phyloP scores from a whole-genome alignment of 2,797 vertebrate genomes.

The Petrocephalus sullivani region DNA sequence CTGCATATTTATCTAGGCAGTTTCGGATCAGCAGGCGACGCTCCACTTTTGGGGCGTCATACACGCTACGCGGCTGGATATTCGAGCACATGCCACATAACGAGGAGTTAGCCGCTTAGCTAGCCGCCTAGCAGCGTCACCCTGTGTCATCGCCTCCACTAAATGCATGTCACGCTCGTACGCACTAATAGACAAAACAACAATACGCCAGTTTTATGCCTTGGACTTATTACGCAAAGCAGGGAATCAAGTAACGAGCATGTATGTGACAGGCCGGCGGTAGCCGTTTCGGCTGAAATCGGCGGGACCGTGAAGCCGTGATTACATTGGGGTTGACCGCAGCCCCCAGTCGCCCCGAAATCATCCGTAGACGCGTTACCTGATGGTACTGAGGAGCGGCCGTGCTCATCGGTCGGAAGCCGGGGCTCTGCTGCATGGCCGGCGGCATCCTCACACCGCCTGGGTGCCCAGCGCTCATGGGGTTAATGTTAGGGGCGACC shows the following conservation, averaged over 20 bases:
- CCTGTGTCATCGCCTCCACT: background rate
- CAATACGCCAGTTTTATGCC: background rate
- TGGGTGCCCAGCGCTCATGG: conserved; percentile 52
- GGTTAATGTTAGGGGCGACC: conserved; percentile 54
- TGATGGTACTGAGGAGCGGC: conserved; percentile 55
- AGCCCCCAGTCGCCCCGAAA: background rate
- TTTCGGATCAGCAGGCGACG: background rate
- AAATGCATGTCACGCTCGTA: background rate
- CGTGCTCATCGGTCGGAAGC: conserved; percentile 57
- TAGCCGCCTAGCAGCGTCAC: background rate
- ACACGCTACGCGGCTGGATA: background rate
- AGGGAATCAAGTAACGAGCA: background rate
- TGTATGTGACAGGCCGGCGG: background rate
- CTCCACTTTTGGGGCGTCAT: background rate
- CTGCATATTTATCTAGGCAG: background rate
- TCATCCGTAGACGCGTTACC: conserved; percentile 38
- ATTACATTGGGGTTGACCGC: background rate
- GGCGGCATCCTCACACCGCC: conserved; percentile 56
- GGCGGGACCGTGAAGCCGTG: background rate
- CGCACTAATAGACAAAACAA: background rate
- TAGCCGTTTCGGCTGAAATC: background rate
- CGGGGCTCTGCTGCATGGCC: conserved; percentile 53
- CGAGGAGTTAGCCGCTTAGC: background rate
- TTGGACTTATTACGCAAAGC: background rate
- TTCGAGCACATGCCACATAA: background rate